These are phyloP conservation scores for Trididemnum miniatum DNA, from an alignment of 23 tunicate genomes.

Conservation along the genomic window DNA sequence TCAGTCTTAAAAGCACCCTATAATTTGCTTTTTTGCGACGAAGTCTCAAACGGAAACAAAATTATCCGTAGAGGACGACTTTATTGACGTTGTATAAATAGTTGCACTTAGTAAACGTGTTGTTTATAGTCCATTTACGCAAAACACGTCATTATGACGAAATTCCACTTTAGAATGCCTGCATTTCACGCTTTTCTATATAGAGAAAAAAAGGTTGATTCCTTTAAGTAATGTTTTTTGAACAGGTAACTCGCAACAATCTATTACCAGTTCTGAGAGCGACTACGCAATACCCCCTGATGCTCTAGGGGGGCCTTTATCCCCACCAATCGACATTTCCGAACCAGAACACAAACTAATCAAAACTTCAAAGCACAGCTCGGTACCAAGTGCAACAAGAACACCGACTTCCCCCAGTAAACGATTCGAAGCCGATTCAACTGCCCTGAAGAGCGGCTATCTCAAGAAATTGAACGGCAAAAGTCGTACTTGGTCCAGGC, in stretches of 20 bases:
- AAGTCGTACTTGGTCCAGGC: conserved; percentile 70
- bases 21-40: too few species aligned
- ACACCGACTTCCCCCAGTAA: not conserved
- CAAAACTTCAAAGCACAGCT: conserved; percentile 53
- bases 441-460: conserved; percentile 50
- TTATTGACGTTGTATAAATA: too few species aligned
- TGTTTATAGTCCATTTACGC: too few species aligned
- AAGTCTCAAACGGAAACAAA: too few species aligned
- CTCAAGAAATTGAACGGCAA: conserved; percentile 61
- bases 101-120: too few species aligned
- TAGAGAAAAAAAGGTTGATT: too few species aligned
- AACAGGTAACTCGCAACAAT: conserved; percentile 88
- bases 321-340: conserved; percentile 47
- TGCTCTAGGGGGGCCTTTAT: conserved; percentile 34
- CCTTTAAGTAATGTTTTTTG: too few species aligned
- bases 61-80: too few species aligned
- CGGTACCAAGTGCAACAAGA: conserved; percentile 18
- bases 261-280: conserved; percentile 83
- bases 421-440: not conserved
- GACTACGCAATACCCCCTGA: conserved; percentile 96
- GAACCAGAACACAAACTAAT: conserved; percentile 88
- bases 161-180: too few species aligned
- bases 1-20: too few species aligned
- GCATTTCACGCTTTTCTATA: too few species aligned
- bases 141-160: too few species aligned